Conservation (phyloP, 2,888 invertebrate species). For the Vanessa cardui region DNA sequence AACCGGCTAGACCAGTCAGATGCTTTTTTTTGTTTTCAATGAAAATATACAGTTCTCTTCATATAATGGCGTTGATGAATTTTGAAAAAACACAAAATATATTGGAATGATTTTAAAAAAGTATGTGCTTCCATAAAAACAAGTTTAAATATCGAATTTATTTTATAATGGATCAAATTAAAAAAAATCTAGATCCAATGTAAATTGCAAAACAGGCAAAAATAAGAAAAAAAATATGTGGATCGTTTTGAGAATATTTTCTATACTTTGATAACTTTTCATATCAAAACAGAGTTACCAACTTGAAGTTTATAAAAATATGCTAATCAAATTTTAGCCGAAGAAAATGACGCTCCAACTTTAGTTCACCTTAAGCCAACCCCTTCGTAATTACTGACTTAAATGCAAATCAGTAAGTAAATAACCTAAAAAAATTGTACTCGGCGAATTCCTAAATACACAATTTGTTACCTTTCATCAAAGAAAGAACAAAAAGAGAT, state of each 20-base stretch:
- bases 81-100: not conserved
- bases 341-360: constrained; percentile 33
- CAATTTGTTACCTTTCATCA: constrained; percentile 51
- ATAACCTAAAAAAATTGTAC: constrained; percentile 56
- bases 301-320: constrained; percentile 29
- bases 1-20: constrained; percentile 2
- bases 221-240: not conserved
- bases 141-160: no score
- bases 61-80: not conserved
- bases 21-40: constrained; percentile 15
- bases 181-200: no score
- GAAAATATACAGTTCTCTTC: not conserved
- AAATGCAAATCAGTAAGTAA: constrained; percentile 67
- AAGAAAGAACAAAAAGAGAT: constrained; percentile 43
- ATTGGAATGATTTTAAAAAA: no score
- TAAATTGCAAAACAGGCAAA: no score
- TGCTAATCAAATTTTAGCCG: constrained; percentile 35
- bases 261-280: not conserved
- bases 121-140: no score
- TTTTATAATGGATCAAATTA: no score
- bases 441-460: constrained; percentile 47
- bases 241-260: not conserved
- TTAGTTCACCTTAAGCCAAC: constrained; percentile 38
- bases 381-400: constrained; percentile 48
- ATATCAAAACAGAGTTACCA: constrained; percentile 10